Evolutionary conservation across 2,888 invertebrate genomes (phyloP).

Genomic region (Sphecodes monilicornis): DNA sequence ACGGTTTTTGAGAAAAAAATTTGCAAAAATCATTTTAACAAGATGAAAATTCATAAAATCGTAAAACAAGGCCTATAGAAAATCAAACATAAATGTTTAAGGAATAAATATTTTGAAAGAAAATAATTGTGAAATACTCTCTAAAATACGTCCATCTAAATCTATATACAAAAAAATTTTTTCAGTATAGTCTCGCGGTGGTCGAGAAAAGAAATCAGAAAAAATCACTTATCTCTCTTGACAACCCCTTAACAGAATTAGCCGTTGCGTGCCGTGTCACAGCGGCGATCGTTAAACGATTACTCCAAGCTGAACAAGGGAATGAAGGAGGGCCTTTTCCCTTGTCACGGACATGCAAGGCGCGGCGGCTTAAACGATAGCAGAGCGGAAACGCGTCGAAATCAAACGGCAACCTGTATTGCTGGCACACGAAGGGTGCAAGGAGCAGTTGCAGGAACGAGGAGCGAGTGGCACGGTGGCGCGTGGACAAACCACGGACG

Average conservation of each 20-base stretch:
- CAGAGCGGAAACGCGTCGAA: slow-evolving; percentile 60
- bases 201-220: neutral
- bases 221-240: neutral
- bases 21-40: neutral
- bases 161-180: neutral
- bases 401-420: slow-evolving; percentile 65
- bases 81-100: too few species aligned
- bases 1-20: neutral
- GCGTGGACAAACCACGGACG: slow-evolving; percentile 58
- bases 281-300: slow-evolving; percentile 55
- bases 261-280: slow-evolving; percentile 1
- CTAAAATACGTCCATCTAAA: neutral
- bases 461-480: slow-evolving; percentile 56
- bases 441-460: slow-evolving; percentile 65
- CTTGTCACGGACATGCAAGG: slow-evolving; percentile 60
- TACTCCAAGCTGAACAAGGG: slow-evolving; percentile 10
- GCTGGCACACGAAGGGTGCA: slow-evolving; percentile 33
- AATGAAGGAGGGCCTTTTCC: slow-evolving; percentile 20
- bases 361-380: slow-evolving; percentile 56
- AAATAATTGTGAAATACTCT: neutral
- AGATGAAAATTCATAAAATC: neutral
- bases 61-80: neutral
- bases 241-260: neutral
- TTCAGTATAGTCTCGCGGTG: neutral
- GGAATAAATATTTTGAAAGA: too few species aligned